Base-by-base conservation (phyloP, 2,113 vertebrate genomes). In the Syrrhaptes paradoxus region DNA sequence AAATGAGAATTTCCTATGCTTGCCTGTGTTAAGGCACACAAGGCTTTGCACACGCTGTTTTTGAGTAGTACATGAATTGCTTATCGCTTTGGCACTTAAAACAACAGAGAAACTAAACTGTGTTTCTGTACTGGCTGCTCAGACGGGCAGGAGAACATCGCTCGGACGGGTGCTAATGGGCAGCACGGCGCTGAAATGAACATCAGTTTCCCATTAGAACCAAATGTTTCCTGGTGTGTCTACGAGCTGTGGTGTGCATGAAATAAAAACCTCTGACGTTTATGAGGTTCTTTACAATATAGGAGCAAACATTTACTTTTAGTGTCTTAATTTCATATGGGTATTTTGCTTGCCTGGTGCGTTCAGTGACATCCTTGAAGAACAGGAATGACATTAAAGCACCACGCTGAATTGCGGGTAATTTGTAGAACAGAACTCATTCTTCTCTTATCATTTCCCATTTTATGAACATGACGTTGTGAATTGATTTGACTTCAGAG, bases 361-460 rank as follows among this genome's bases (percentile, higher is more conserved):
- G 11, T 80, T 94, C 49, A 7, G 73, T 90, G 86, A 82, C 83
- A 89, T 93, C 70, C 79, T 85, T 73, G 89, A 92, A 93, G 88
- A 93, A 58, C 86, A 66, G 73, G 92, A 90, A 78, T 89, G 86
- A 70, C 96, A 93, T 94, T 90, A 93, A 94, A 92, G 88, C 86
- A 31, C 92, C 2, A 2, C 78, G 10, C 46, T 85, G 90, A 95
- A 95, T 79, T 90, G 92, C 90, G 82, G 81, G 95, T 93, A 76
- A 94, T 97, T 96, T 96, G 95, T 96, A 78, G 70, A 95, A 89
- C 90, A 95, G 87, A 94, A 89, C 66, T 96, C 86, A 87, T 94
- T 92, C 95, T 92, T 95, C 94, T 92, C 90, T 93, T 94, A 79
- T 87, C 83, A 82, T 96, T 95, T 96, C 80, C 73, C 89, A 81